These are phyloP conservation scores for Noctua comes DNA, from an alignment of 2,888 invertebrate species.

Conservation along the genomic window DNA sequence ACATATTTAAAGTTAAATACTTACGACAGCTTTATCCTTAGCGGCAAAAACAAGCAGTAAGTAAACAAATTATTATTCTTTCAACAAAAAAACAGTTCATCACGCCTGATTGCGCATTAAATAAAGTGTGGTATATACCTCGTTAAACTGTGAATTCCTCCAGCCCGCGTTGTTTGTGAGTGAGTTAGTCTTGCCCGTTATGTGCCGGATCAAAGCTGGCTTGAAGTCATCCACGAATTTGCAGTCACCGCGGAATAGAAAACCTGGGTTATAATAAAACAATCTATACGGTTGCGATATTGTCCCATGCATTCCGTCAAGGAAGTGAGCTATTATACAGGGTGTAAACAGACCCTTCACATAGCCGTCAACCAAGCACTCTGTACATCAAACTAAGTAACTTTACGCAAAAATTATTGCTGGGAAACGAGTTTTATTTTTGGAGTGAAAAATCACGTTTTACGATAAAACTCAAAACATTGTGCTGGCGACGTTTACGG, in stretches of 20 bases:
- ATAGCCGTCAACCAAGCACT: no score
- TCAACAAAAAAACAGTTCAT: neutral
- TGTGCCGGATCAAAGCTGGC: conserved; percentile 73
- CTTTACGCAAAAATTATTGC: no score
- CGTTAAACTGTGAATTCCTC: conserved; percentile 73
- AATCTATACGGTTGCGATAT: neutral
- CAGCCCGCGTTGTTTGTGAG: conserved; percentile 60
- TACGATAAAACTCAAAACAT: no score
- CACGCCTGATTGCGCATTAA: neutral
- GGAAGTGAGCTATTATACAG: no score
- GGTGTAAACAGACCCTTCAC: no score
- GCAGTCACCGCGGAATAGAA: conserved; percentile 78
- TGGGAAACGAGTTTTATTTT: no score
- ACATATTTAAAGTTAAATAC: conserved; percentile 8
- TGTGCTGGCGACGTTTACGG: no score
- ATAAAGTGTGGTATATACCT: conserved; percentile 66
- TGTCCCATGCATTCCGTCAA: neutral
- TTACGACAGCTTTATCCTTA: conserved; percentile 40
- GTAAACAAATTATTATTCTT: neutral
- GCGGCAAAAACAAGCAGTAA: conserved; percentile 32
- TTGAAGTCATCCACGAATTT: conserved; percentile 82
- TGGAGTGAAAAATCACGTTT: no score
- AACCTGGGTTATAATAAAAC: conserved; percentile 72
- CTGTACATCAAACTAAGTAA: no score
- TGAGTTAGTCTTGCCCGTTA: conserved; percentile 56